Conservation (phyloP, 2,113 vertebrate species). For the Pomatostomus ruficeps region DNA sequence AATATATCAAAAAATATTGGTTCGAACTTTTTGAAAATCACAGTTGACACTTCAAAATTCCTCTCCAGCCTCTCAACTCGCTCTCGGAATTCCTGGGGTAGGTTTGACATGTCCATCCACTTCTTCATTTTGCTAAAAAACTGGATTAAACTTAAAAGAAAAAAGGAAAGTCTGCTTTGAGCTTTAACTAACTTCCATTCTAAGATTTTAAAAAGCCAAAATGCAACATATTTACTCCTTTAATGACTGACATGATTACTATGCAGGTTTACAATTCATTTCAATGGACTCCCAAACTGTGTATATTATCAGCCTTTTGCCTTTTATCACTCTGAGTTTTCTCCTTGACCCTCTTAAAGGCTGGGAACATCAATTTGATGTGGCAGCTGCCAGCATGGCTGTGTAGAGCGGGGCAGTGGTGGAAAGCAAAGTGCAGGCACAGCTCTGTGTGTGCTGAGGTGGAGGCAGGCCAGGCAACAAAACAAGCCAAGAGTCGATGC, state of each 20-base stretch:
- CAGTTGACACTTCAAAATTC: slow-evolving; percentile 95
- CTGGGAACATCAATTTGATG: background rate
- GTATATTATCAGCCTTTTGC: background rate
- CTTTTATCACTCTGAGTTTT: background rate
- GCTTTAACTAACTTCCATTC: background rate
- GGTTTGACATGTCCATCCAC: slow-evolving; percentile 96
- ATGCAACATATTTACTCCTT: background rate
- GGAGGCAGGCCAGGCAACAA: background rate
- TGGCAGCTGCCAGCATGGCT: background rate
- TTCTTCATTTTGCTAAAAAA: slow-evolving; percentile 99
- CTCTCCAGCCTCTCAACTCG: slow-evolving; percentile 89
- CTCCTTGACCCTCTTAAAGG: background rate
- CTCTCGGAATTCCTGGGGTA: slow-evolving; percentile 86
- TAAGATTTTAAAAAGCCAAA: background rate
- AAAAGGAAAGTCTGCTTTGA: background rate
- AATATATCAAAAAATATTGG: slow-evolving; percentile 97
- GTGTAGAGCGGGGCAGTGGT: rapidly evolving
- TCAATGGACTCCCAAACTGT: background rate
- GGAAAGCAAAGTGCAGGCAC: background rate
- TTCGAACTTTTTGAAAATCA: slow-evolving; percentile 96
- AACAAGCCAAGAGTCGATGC: background rate
- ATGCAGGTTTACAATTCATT: background rate
- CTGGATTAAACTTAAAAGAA: slow-evolving; percentile 85
- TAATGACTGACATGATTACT: background rate
- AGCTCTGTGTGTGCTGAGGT: rapidly evolving